These are phyloP conservation scores for Drosophila sp. DNA, from an alignment of 1,140 invertebrate species.

Conservation along the genomic window DNA sequence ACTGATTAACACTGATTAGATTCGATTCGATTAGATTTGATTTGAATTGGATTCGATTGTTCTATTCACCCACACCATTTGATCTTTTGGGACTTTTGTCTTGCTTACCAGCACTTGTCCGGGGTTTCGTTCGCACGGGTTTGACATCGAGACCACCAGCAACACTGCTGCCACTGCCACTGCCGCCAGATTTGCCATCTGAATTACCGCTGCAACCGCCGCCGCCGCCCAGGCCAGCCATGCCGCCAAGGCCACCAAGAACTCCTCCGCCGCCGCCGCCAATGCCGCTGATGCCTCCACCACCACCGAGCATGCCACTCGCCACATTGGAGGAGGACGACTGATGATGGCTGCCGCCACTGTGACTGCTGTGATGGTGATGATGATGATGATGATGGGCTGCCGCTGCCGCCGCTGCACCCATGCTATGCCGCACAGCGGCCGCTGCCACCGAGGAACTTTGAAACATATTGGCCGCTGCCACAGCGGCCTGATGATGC, in stretches of 20 bases:
- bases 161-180: slow-evolving; percentile 30
- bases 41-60: background rate
- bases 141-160: slow-evolving; percentile 62
- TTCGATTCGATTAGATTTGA: background rate
- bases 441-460: slow-evolving; percentile 77
- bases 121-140: slow-evolving; percentile 81
- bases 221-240: slow-evolving; percentile 24
- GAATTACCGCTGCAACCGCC: slow-evolving; percentile 31
- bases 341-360: slow-evolving; percentile 39
- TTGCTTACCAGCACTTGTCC: slow-evolving; percentile 83
- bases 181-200: slow-evolving; percentile 22
- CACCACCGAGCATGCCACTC: slow-evolving; percentile 44
- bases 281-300: slow-evolving; percentile 49
- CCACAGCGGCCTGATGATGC: slow-evolving; percentile 74
- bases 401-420: slow-evolving; percentile 60
- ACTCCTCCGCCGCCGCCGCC: slow-evolving; percentile 51
- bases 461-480: slow-evolving; percentile 79
- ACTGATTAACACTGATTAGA: slow-evolving; percentile 2
- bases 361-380: slow-evolving; percentile 62
- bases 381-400: slow-evolving; percentile 74
- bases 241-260: slow-evolving; percentile 29
- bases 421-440: slow-evolving; percentile 77
- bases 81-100: slow-evolving; percentile 71
- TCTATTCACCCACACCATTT: slow-evolving; percentile 82
- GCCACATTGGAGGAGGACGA: slow-evolving; percentile 41